Base-by-base conservation (phyloP, 1,140 invertebrate genomes). In the Drosophila sturtevanti region DNA sequence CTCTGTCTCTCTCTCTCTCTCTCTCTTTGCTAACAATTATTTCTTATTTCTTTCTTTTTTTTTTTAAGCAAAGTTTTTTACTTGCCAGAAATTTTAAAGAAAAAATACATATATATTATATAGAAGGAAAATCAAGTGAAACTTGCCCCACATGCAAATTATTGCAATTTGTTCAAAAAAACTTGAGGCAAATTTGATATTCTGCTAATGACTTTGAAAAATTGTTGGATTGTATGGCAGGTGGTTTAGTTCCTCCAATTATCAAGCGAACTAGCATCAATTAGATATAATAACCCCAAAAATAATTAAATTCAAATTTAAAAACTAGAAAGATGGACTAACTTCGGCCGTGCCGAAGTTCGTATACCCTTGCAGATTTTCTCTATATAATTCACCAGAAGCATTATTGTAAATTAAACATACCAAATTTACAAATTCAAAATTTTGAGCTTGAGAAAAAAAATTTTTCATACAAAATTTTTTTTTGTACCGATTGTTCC, bases 91-190 rank as follows among this genome's bases (percentile, higher is more conserved):
- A 2, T 21, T 59, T 51, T 65, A 61, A 12, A 55, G 59, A 54
- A 48, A 21, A 48, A 10, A 10, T 21, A 48, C n/a, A n/a, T n/a
- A 48, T 3, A 48, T 5, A 21, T 21, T 11, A 9, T 2, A 48
- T 3, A 18, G 41, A 2, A 10, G 5, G 14, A 5, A 38, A 38
- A 35, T 35, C 37, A 66, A 67, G 55, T 66, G 52, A 35, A 74
- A 74, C 63, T 60, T 41, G 63, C 44, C 31, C 48, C 63, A 67
- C 48, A 74, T 74, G 71, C 63, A 74, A 74, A 74, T 74, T 37
- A 74, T 74, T 61, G 37, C 37, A 74, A 54, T 74, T 74, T 55
- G 35, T 73, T 60, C 35, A 54, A 37, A 63, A 72, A 72, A 73
- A 74, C 16, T 41, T 48, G 41, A 48, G 41, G 62, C 18, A 44